A percentile compares a stretch with the other conserved stretches of the same genome.
Conservation (phyloP, 2,113 vertebrate species). For the Pantherophis guttatus region DNA sequence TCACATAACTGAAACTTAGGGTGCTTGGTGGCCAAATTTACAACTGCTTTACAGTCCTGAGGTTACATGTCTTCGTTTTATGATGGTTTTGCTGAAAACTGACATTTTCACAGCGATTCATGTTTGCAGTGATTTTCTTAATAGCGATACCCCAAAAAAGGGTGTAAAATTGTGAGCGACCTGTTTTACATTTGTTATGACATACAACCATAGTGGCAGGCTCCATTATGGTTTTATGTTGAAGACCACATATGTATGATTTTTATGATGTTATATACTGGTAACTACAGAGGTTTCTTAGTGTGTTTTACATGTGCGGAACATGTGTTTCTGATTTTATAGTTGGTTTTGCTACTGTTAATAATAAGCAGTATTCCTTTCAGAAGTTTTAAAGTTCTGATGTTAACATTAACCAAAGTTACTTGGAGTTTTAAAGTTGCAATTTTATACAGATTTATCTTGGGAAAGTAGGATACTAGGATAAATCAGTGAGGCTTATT, state of each 20-base stretch:
- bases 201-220: no score
- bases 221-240: no score
- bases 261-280: slow-evolving; percentile 27
- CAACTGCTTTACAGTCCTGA: no score
- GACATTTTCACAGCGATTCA: no score
- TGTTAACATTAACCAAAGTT: neutral
- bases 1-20: no score
- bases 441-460: neutral
- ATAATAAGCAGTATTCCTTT: neutral
- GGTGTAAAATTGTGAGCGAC: no score
- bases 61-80: slow-evolving; percentile 19
- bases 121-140: no score
- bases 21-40: no score
- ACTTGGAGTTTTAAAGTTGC: neutral
- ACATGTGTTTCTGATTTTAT: neutral
- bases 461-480: neutral
- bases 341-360: neutral
- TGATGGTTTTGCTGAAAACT: slow-evolving; percentile 6
- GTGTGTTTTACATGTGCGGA: neutral
- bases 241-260: neutral
- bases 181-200: no score
- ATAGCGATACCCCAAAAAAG: no score
- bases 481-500: neutral
- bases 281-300: neutral
- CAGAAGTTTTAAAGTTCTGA: neutral